Evolutionary conservation across 1,140 invertebrate genomes (phyloP).

Genomic region (Caenorhabditis brenneri): DNA sequence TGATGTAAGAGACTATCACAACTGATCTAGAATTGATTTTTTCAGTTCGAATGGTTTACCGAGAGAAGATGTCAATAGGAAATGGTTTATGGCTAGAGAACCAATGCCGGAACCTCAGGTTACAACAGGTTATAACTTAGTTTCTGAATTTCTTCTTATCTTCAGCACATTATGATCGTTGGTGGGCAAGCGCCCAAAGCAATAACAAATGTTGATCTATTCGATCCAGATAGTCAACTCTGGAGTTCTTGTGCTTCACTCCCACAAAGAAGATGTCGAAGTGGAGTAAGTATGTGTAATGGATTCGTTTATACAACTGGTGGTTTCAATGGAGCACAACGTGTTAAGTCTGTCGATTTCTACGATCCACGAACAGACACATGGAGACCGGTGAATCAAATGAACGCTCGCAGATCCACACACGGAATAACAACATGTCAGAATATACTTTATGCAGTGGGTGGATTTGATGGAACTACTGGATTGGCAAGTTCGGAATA

Average conservation of each 20-base stretch:
- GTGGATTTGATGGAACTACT: constrained; percentile 16
- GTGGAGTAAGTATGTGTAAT: constrained; percentile 20
- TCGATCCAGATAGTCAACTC: constrained; percentile 22
- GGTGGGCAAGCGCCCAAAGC: constrained; percentile 9
- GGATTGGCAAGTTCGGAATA: constrained; percentile 4
- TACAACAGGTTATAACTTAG: background rate
- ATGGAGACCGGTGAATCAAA: constrained; percentile 17
- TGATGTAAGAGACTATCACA: background rate
- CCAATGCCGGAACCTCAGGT: constrained; percentile 22
- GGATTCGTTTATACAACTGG: background rate
- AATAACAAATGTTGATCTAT: constrained; percentile 1
- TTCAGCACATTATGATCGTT: constrained; percentile 7
- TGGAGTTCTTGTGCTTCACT: constrained; percentile 12
- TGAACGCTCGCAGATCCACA: constrained; percentile 8
- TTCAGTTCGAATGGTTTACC: background rate
- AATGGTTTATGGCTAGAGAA: constrained; percentile 9
- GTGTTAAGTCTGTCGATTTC: constrained; percentile 7
- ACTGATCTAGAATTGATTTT: background rate
- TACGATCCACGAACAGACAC: constrained; percentile 14
- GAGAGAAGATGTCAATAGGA: background rate
- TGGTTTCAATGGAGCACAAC: constrained; percentile 16
- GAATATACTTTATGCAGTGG: background rate
- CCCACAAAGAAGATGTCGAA: constrained; percentile 32
- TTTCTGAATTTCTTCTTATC: background rate
- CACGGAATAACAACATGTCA: constrained; percentile 17